Evolutionary conservation across 30 jellyfish, hydroid and myxozoan species (phyloP), one percentile per base, ranked within the genome.

Genomic region (Pelagia noctiluca): DNA sequence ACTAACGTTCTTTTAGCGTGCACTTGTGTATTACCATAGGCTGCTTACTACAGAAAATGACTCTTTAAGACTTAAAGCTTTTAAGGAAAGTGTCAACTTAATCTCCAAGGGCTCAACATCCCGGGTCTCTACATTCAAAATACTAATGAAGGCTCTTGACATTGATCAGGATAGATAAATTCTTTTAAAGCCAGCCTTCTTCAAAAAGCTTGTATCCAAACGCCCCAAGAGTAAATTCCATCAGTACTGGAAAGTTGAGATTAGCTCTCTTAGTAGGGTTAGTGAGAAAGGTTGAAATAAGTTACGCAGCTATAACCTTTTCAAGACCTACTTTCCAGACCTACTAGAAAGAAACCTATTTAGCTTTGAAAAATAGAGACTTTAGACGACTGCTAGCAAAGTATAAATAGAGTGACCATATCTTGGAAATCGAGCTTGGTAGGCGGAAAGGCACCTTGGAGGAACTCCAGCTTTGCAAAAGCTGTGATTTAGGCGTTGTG

Each of bases 41-140:
- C n/a, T n/a, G n/a, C n/a, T n/a, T n/a, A n/a, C n/a, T n/a, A n/a
- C n/a, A n/a, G 57, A 42, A 42, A 42, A 42, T 42, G 57, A 42
- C 57, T 42, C 16, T 16, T 42, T 42, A 42, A 16, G 8, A 42
- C 57, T 5, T 42, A 42, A 42, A 42, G 57, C 57, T 42, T 42
- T 42, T 42, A 42, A 42, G 57, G 57, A 42, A 42, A 42, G 57
- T 42, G 57, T 42, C 57, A 42, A 42, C 57, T 42, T 42, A 42
- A 42, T 5, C 57, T 42, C 57, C 8, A 42, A 42, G 57, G 57
- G 57, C 57, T 42, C 57, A 42, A 42, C 8, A 5, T 16, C 12
- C 57, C 16, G 57, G 57, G 57, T 42, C 57, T 42, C 16, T 42
- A 16, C 57, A 42, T n/a, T n/a, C n/a, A n/a, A n/a, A n/a, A n/a